Conservation (phyloP, 2,113 vertebrate species). For the Hoplias malabaricus region DNA sequence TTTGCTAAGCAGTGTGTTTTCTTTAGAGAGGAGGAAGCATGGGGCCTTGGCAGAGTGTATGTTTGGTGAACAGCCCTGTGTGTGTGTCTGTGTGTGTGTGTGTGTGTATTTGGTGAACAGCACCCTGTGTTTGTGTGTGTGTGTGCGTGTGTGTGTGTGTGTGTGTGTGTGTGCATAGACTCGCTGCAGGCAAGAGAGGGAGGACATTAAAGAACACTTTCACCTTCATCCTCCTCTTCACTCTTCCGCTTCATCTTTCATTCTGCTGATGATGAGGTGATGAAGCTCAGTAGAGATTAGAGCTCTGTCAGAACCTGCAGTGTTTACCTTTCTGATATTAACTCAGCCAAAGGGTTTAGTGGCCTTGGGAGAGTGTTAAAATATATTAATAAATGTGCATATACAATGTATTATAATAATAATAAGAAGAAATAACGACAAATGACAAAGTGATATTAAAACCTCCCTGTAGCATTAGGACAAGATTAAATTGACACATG, state of each 20-base stretch:
- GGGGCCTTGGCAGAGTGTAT: constrained; percentile 25
- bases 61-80: constrained; percentile 35
- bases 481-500: too few relatives aligned
- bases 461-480: too few relatives aligned
- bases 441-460: too few relatives aligned
- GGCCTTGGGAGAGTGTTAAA: too few relatives aligned
- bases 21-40: constrained; percentile 47
- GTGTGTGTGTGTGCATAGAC: background rate
- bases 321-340: too few relatives aligned
- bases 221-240: constrained; percentile 16
- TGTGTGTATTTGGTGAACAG: too few relatives aligned
- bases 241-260: background rate
- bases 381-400: too few relatives aligned
- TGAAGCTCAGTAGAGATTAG: background rate
- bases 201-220: constrained; percentile 31
- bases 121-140: too few relatives aligned
- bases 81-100: too few relatives aligned
- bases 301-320: background rate
- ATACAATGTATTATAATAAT: too few relatives aligned
- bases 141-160: background rate
- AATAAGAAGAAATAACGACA: too few relatives aligned
- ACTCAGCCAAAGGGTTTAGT: too few relatives aligned
- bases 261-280: background rate
- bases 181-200: background rate
- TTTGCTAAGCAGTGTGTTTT: constrained; percentile 62